phyloP scores from a whole-genome alignment of 2,888 invertebrate genomes.

The Campoplex capitator region DNA sequence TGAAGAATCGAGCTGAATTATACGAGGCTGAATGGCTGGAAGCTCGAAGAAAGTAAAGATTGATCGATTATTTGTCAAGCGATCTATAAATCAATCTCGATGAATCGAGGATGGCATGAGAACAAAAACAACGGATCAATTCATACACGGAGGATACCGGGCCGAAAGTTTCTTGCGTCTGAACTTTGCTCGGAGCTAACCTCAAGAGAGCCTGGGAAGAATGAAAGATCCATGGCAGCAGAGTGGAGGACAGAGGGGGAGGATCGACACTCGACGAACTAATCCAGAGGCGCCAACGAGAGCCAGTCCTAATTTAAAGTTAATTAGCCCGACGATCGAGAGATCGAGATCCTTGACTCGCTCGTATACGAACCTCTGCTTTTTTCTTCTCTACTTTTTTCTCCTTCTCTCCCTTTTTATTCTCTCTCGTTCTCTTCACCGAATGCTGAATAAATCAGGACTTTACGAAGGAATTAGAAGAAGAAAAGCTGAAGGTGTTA shows the following conservation, averaged over 20 bases:
- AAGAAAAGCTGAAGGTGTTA: not conserved
- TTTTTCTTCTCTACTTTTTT: conserved; percentile 3
- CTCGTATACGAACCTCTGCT: not conserved
- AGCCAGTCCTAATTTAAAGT: conserved; percentile 65
- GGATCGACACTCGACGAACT: conserved; percentile 57
- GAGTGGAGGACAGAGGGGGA: not conserved
- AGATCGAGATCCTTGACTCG: conserved; percentile 50
- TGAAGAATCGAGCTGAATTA: conserved; percentile 9
- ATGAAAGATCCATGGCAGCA: not conserved
- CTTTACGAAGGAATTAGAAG: conserved; percentile 26
- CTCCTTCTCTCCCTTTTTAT: conserved; percentile 4
- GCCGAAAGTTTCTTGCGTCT: not conserved
- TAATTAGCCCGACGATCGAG: conserved; percentile 69
- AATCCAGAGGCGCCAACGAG: conserved; percentile 62
- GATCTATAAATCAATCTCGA: conserved; percentile 61
- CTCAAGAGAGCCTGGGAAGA: conserved; percentile 1
- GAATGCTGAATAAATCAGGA: conserved; percentile 64
- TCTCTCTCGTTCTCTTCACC: conserved; percentile 23
- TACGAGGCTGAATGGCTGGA: conserved; percentile 21
- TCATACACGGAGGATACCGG: not conserved
- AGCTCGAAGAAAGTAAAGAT: conserved; percentile 47
- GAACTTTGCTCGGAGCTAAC: conserved; percentile 36
- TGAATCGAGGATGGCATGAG: conserved; percentile 39
- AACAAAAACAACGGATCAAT: conserved; percentile 41
- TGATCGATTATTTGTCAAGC: conserved; percentile 56